Conservation (phyloP, 2,888 invertebrate genomes). For the Ischnura elegans region DNA sequence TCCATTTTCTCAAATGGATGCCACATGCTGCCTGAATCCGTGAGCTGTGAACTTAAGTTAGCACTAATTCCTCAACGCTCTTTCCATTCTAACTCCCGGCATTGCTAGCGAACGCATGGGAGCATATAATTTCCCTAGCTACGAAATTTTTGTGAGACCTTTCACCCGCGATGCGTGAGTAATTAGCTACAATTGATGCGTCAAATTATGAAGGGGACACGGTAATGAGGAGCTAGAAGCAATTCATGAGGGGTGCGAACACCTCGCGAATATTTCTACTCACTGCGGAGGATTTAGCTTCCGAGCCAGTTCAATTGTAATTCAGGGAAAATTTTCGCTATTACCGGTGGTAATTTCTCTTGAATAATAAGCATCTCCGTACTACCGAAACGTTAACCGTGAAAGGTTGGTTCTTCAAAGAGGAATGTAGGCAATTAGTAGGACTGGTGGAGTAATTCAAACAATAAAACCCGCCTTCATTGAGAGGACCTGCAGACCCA, state of each 20-base stretch:
- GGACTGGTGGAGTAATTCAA: no score
- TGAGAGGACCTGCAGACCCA: not conserved
- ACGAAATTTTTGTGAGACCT: not conserved
- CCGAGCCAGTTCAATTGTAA: not conserved
- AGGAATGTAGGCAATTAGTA: no score
- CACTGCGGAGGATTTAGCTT: not conserved
- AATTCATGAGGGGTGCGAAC: no score
- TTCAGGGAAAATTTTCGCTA: not conserved
- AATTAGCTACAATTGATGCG: not conserved
- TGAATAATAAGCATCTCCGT: no score
- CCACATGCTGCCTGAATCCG: constrained; percentile 7
- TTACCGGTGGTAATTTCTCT: no score
- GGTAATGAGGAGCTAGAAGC: not conserved
- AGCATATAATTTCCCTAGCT: constrained; percentile 46
- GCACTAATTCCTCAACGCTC: constrained; percentile 1
- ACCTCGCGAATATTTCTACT: no score
- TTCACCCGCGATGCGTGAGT: not conserved
- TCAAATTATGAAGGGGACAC: not conserved
- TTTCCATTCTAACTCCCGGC: not conserved
- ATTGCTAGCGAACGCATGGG: constrained; percentile 19
- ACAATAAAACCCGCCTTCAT: not conserved
- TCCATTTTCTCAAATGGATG: not conserved
- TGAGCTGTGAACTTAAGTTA: constrained; percentile 40
- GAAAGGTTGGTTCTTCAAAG: no score
- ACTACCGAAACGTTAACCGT: no score